Evolutionary conservation across 1,140 invertebrate species (phyloP), one percentile per base, ranked within the genome.

Genomic region (Drosophila bocki): DNA sequence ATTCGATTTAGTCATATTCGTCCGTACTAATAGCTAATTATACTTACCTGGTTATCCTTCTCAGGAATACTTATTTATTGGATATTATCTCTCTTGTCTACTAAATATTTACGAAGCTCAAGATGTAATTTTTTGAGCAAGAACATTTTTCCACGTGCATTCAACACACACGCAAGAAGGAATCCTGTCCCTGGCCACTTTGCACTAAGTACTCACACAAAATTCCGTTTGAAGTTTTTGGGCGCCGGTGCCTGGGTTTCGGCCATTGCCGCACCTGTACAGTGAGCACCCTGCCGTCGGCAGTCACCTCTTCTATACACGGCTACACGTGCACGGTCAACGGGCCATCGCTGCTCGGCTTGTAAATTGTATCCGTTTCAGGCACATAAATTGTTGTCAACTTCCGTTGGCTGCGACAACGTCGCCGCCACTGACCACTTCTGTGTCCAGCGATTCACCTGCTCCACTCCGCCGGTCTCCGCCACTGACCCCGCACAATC

Each of bases 361-460:
- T 85, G 86, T 90, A 90, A 90, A 90, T 90, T 90, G 86, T 90
- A 90, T 90, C 86, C 86, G 86, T 90, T 90, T 90, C 86, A 77
- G 86, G 86, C 82, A 90, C 86, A 90, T 90, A 90, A 90, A 90
- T 90, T 90, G 86, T 90, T 90, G 86, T 90, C 86, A 90, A 91
- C 86, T 90, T 86, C 86, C 86, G 86, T 82, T 91, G 82, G 82
- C 86, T 86, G 79, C 86, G 86, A 90, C 87, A 85, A 80, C 78
- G 86, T 80, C 82, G 82, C 79, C 79, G 75, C 76, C 82, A 82
- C 86, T 90, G 86, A 86, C 86, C 86, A 91, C 86, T 91, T 91
- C 86, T 80, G 65, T 69, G 74, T 77, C 74, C 75, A 76, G 54
- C 35, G 67, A 58, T 54, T 54, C 53, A 54, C 57, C 51, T 48